phyloP scores from a whole-genome alignment of 2,888 invertebrate genomes.

The Ophioninae sp. region DNA sequence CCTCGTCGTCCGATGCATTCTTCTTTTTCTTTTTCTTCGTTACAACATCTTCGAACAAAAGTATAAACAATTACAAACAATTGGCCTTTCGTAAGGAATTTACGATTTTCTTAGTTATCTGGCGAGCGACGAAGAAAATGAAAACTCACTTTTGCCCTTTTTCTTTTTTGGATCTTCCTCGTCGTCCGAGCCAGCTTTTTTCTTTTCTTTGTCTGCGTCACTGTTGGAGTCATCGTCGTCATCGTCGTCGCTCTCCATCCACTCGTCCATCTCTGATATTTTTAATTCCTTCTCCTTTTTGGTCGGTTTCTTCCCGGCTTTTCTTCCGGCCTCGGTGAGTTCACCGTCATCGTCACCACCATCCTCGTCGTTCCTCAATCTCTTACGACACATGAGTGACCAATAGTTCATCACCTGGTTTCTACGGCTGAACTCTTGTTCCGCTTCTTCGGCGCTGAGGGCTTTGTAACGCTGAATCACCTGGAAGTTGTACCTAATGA shows the following conservation, averaged over 20 bases:
- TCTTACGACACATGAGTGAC: constrained; percentile 95
- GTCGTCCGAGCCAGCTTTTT: constrained; percentile 79
- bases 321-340: constrained; percentile 83
- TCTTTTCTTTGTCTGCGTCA: constrained; percentile 86
- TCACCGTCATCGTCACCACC: constrained; percentile 86
- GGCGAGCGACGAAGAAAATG: background rate
- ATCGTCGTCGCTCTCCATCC: constrained; percentile 90
- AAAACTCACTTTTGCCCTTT: constrained; percentile 83
- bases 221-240: constrained; percentile 89
- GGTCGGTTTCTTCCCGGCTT: constrained; percentile 70
- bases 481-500: constrained; percentile 92
- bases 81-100: background rate
- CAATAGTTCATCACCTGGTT: constrained; percentile 98
- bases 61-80: constrained; percentile 72
- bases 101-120: background rate
- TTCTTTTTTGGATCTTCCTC: constrained; percentile 85
- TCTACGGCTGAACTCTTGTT: constrained; percentile 96
- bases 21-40: constrained; percentile 87
- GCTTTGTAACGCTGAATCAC: constrained; percentile 95
- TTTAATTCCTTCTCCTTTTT: constrained; percentile 86
- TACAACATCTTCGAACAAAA: constrained; percentile 64
- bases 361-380: constrained; percentile 88
- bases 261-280: constrained; percentile 97
- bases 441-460: constrained; percentile 98
- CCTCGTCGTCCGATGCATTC: constrained; percentile 93